phyloP scores from a whole-genome alignment of 2,888 invertebrate genomes.

The Lumbricus terrestris region DNA sequence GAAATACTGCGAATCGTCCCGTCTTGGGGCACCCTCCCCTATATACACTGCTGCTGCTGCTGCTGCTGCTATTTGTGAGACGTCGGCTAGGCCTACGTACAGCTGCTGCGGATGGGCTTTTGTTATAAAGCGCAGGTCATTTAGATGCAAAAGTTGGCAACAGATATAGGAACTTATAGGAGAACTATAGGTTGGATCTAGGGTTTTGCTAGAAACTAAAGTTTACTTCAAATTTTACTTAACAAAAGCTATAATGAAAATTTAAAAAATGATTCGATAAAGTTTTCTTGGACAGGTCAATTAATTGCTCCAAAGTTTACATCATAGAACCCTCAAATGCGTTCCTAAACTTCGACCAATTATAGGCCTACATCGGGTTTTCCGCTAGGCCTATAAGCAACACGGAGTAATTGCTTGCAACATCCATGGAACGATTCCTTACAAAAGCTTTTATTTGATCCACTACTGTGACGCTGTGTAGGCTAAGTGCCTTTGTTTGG shows the following conservation, averaged over 20 bases:
- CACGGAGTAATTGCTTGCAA: too few species aligned
- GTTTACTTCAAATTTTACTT: too few species aligned
- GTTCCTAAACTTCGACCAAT: neutral
- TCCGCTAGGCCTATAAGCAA: neutral
- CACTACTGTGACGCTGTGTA: neutral
- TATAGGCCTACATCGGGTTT: neutral
- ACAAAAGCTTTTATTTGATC: neutral
- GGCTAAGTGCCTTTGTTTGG: neutral
- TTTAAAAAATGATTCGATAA: too few species aligned
- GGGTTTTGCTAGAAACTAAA: neutral
- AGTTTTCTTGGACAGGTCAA: too few species aligned
- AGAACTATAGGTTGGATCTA: neutral
- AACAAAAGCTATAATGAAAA: too few species aligned
- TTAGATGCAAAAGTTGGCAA: neutral
- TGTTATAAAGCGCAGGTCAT: neutral
- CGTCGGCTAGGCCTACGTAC: neutral
- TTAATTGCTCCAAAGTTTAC: too few species aligned
- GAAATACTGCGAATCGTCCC: too few species aligned
- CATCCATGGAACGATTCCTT: neutral
- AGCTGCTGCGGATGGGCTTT: neutral
- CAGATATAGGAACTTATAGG: neutral
- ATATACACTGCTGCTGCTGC: neutral
- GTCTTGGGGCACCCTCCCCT: too few species aligned
- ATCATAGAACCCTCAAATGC: too few species aligned
- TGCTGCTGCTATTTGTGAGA: neutral